phyloP scores from a whole-genome alignment of 2,888 invertebrate species.

The Ectobius pallidus region DNA sequence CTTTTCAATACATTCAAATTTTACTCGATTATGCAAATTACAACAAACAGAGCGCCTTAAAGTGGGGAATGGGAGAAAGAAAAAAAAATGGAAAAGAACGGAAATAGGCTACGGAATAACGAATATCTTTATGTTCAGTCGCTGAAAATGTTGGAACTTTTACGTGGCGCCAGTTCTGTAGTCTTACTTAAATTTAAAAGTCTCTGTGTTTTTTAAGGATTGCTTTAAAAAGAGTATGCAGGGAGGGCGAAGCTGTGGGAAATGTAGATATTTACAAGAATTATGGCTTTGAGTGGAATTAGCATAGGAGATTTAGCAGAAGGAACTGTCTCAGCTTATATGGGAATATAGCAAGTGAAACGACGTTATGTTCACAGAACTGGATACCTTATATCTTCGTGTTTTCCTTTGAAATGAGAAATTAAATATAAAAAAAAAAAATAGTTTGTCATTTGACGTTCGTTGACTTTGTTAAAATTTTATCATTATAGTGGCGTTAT shows the following conservation, averaged over 20 bases:
- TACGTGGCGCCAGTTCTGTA: slow-evolving; percentile 8
- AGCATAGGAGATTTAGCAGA: not conserved
- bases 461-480: no score
- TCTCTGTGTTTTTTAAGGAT: not conserved
- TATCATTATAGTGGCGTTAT: no score
- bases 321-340: slow-evolving; percentile 3
- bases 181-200: slow-evolving; percentile 1
- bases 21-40: slow-evolving; percentile 25
- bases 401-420: no score
- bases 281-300: not conserved
- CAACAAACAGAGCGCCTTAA: not conserved
- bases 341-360: no score
- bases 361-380: no score
- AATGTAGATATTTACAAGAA: not conserved
- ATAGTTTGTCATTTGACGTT: no score
- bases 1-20: slow-evolving; percentile 16
- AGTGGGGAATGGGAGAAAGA: not conserved
- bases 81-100: slow-evolving; percentile 1
- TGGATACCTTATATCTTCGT: no score
- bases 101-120: slow-evolving; percentile 1
- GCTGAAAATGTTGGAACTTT: not conserved
- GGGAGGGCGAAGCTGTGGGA: not conserved
- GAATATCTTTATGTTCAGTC: slow-evolving; percentile 15
- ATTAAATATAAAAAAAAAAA: no score
- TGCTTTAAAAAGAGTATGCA: not conserved